A percentile compares a stretch with the other conserved stretches of the same genome.
Conservation (phyloP, 2,113 vertebrate species). For the Campylomormyrus numenius region DNA sequence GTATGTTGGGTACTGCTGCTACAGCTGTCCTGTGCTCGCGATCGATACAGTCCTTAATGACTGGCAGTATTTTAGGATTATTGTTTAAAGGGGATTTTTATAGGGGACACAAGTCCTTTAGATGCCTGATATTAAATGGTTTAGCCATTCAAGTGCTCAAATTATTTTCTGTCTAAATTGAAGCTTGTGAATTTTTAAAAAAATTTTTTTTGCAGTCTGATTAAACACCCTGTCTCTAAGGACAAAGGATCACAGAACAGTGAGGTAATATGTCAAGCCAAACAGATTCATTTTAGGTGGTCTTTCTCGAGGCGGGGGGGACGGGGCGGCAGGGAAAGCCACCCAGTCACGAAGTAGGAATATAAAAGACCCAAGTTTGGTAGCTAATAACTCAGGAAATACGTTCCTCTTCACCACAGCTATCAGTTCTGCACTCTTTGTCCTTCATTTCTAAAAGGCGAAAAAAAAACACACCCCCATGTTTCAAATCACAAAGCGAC, state of each 20-base stretch:
- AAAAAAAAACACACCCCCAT: not conserved
- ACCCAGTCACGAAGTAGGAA: slow-evolving; percentile 23
- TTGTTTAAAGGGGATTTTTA: slow-evolving; percentile 16
- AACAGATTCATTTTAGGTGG: slow-evolving; percentile 36
- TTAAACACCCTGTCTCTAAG: not conserved
- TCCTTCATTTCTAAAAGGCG: not conserved
- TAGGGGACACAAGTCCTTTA: slow-evolving; percentile 22
- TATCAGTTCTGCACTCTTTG: slow-evolving; percentile 20
- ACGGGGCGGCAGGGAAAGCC: not conserved
- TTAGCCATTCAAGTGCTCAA: not conserved
- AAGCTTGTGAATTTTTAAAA: not conserved
- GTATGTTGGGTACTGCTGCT: not conserved
- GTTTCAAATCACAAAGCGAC: not conserved
- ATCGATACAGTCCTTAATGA: not conserved
- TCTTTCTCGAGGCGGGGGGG: not conserved
- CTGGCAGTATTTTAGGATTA: not conserved
- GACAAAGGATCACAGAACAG: slow-evolving; percentile 2
- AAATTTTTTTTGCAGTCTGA: not conserved
- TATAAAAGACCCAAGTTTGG: slow-evolving; percentile 26
- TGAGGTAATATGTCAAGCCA: slow-evolving; percentile 41
- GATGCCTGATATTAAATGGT: slow-evolving; percentile 14
- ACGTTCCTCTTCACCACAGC: not conserved
- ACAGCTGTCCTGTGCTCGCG: not conserved
- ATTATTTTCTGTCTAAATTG: not conserved
- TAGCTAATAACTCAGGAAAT: slow-evolving; percentile 34